phyloP scores from a whole-genome alignment of 2,797 vertebrate species.

The Falco berigora region DNA sequence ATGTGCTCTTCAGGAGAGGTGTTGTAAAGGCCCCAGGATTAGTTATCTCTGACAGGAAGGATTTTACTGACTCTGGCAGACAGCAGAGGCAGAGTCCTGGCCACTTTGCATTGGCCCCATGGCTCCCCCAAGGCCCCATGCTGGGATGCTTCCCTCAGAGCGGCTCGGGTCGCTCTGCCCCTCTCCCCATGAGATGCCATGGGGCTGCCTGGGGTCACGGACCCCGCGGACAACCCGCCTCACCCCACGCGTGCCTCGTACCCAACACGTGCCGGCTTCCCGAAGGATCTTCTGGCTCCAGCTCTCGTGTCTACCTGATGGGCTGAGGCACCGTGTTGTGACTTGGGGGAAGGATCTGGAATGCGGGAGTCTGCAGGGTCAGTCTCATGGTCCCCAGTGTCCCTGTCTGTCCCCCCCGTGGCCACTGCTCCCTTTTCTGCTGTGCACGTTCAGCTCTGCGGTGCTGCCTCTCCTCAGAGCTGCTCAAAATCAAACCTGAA shows the following conservation, averaged over 20 bases:
- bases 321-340: background rate
- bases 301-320: background rate
- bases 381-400: background rate
- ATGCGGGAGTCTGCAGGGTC: background rate
- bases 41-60: constrained; percentile 41
- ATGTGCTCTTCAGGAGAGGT: constrained; percentile 32
- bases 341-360: background rate
- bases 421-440: accelerated
- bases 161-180: accelerated
- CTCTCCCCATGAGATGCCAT: background rate
- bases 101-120: background rate
- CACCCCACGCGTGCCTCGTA: accelerated
- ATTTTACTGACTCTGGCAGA: constrained; percentile 18
- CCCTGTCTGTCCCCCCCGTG: accelerated
- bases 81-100: background rate
- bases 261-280: accelerated
- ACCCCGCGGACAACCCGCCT: background rate
- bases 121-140: background rate
- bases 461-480: background rate
- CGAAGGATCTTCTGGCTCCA: background rate
- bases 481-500: background rate
- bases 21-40: constrained; percentile 32
- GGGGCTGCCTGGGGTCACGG: background rate
- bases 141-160: background rate
- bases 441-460: background rate